Evolutionary conservation across 1,140 invertebrate genomes (phyloP).

Genomic region (Drosophila pruinosa): DNA sequence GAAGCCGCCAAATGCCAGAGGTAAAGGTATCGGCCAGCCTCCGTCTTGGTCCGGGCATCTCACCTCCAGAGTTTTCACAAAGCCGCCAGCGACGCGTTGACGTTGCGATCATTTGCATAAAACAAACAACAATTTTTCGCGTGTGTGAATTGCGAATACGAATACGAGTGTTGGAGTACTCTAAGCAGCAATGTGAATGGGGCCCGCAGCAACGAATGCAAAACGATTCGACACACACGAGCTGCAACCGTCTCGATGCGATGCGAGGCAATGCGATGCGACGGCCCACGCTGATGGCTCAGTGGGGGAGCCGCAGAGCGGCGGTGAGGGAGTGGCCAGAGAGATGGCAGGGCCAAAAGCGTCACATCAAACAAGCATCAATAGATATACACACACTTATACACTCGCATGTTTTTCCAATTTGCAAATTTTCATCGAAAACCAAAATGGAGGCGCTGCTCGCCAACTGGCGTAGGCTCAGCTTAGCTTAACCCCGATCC

Average conservation of each 20-base stretch:
- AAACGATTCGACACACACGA: constrained; percentile 64
- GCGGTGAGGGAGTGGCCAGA: not conserved
- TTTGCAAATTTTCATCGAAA: constrained; percentile 72
- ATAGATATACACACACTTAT: constrained; percentile 52
- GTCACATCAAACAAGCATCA: constrained; percentile 79
- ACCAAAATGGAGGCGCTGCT: constrained; percentile 50
- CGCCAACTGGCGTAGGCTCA: constrained; percentile 33
- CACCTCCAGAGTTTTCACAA: not conserved
- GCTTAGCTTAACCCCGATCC: not conserved
- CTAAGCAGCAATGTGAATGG: constrained; percentile 42
- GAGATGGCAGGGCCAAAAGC: constrained; percentile 48
- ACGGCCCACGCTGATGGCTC: constrained; percentile 19
- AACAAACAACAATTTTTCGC: constrained; percentile 77
- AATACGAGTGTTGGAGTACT: constrained; percentile 19
- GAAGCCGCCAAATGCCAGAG: constrained; percentile 14
- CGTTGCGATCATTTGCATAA: constrained; percentile 73
- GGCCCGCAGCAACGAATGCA: constrained; percentile 63
- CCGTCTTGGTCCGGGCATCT: not conserved
- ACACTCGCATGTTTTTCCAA: constrained; percentile 49
- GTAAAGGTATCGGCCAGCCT: constrained; percentile 18
- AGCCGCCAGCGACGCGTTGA: constrained; percentile 2
- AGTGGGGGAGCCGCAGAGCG: not conserved
- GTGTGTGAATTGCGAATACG: constrained; percentile 35
- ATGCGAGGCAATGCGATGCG: constrained; percentile 5
- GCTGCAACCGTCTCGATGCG: constrained; percentile 13